Conservation (phyloP, 1,140 invertebrate species). For the Halotydeus destructor region DNA sequence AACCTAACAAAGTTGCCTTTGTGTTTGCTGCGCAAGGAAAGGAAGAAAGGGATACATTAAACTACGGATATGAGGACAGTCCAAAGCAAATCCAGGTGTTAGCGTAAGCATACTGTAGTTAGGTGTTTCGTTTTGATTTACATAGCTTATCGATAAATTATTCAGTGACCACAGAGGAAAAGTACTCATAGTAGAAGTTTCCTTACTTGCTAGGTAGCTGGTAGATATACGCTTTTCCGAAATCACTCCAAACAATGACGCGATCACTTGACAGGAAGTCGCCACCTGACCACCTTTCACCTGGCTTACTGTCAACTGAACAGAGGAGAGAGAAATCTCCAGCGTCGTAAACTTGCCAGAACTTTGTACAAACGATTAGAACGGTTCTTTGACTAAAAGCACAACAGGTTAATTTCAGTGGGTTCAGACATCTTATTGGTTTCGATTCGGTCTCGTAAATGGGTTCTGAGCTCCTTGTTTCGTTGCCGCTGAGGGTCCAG, state of each 20-base stretch:
- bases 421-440: constrained; percentile 79
- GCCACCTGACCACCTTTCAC: constrained; percentile 81
- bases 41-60: constrained; percentile 5
- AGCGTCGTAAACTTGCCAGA: constrained; percentile 82
- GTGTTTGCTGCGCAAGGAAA: constrained; percentile 37
- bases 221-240: constrained; percentile 81
- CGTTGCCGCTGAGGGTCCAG: constrained; percentile 76
- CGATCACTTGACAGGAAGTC: constrained; percentile 75
- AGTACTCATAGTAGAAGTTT: constrained; percentile 15
- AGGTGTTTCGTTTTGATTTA: background rate
- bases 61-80: background rate
- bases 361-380: constrained; percentile 82
- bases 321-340: constrained; percentile 84
- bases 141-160: background rate
- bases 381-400: constrained; percentile 87
- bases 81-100: no score
- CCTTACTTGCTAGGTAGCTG: constrained; percentile 85
- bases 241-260: constrained; percentile 77
- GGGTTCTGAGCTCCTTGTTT: constrained; percentile 49
- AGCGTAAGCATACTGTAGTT: no score
- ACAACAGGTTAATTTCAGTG: constrained; percentile 77
- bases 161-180: background rate
- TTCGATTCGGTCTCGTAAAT: constrained; percentile 96
- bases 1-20: constrained; percentile 56
- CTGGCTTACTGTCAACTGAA: constrained; percentile 49